Evolutionary conservation across 2,113 vertebrate species (phyloP).

Genomic region (Nothoprocta perdicaria): DNA sequence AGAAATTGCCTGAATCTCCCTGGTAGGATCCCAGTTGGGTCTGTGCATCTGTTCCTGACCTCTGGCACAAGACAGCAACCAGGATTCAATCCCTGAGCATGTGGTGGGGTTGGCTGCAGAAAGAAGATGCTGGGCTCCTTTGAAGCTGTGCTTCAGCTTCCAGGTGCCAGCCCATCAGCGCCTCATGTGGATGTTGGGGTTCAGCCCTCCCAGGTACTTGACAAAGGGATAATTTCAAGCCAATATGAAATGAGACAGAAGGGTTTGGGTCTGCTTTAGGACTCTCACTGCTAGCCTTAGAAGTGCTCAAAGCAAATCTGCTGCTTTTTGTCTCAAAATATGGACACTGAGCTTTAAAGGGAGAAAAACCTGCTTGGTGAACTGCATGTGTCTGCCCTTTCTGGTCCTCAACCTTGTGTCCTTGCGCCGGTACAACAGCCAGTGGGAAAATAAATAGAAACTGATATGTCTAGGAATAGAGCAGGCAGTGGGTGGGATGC

Average conservation of each 20-base stretch:
- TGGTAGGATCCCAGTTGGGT: not conserved
- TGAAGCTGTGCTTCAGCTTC: not conserved
- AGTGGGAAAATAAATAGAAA: constrained; percentile 48
- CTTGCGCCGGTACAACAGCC: not conserved
- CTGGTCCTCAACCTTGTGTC: not conserved
- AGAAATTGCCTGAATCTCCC: not conserved
- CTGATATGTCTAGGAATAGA: constrained; percentile 61
- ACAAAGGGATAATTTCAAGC: constrained; percentile 32
- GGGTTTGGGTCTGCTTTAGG: constrained; percentile 60
- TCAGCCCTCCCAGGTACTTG: not conserved
- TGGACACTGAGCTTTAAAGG: constrained; percentile 42
- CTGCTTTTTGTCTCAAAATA: constrained; percentile 36
- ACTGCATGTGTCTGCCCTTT: not conserved
- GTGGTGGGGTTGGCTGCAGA: not conserved
- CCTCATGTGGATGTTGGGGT: not conserved
- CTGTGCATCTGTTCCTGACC: not conserved
- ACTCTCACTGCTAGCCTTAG: constrained; percentile 29
- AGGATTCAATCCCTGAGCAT: not conserved
- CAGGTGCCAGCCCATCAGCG: not conserved
- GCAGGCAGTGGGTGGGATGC: constrained; percentile 21
- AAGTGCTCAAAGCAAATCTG: constrained; percentile 35
- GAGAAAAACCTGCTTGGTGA: constrained; percentile 15
- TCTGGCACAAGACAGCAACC: not conserved
- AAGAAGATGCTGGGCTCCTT: not conserved
- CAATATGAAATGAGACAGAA: constrained; percentile 29